Percentiles rank a stretch among this genome's conserved stretches.
phyloP scores from a whole-genome alignment of 1,140 invertebrate species.

The Bombus impatiens region DNA sequence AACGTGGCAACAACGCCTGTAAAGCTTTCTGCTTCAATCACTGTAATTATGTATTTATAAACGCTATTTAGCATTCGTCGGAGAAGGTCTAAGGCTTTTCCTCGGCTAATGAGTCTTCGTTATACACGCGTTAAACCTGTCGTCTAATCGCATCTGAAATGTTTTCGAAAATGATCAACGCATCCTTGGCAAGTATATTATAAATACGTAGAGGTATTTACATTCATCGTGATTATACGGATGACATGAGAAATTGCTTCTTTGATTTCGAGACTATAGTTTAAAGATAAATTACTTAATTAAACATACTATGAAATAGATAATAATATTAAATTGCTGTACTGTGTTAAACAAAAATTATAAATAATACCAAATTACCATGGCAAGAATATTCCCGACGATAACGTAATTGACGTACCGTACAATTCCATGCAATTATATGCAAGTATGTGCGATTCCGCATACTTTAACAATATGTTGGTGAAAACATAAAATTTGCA shows the following conservation, averaged over 20 bases:
- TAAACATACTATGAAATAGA: too few relatives aligned
- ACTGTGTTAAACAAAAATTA: neutral
- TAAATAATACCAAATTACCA: neutral
- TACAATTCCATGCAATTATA: too few relatives aligned
- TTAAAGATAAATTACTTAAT: neutral
- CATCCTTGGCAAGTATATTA: neutral
- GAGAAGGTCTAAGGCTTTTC: conserved; percentile 12
- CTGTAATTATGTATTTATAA: conserved; percentile 19
- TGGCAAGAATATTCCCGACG: too few relatives aligned
- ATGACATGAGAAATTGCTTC: neutral
- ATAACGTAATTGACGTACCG: too few relatives aligned
- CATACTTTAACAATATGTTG: too few relatives aligned
- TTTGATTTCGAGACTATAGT: neutral
- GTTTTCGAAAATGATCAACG: neutral
- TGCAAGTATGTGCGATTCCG: too few relatives aligned
- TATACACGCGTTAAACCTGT: neutral
- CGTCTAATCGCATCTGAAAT: neutral
- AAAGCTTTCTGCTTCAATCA: conserved; percentile 18
- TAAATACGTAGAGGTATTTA: too few relatives aligned
- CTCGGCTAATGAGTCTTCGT: neutral
- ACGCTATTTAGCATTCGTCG: neutral
- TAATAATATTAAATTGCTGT: neutral
- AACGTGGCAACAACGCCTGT: neutral
- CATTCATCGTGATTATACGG: neutral
- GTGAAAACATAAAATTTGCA: too few relatives aligned